phyloP scores from a whole-genome alignment of 2,888 invertebrate genomes.

The Andricus curvator region DNA sequence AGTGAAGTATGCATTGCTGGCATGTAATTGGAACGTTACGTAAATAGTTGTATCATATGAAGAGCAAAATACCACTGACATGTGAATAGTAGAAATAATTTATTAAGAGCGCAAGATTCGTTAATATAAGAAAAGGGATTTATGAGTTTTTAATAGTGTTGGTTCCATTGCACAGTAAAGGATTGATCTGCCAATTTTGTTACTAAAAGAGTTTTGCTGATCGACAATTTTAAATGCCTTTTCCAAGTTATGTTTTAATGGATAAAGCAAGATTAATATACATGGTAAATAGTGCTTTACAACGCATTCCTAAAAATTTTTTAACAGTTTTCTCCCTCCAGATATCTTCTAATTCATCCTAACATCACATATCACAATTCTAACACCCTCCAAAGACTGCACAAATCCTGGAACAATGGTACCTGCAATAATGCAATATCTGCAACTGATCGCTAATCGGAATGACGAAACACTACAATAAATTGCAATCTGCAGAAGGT shows the following conservation, averaged over 20 bases:
- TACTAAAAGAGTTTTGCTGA: no score
- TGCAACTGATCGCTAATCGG: not conserved
- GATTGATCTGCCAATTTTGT: no score
- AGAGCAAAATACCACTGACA: not conserved
- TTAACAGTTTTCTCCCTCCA: not conserved
- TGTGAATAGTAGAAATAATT: not conserved
- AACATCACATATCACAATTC: not conserved
- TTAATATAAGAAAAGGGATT: no score
- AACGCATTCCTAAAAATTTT: not conserved
- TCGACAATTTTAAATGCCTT: no score
- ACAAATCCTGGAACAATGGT: not conserved
- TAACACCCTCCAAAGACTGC: not conserved
- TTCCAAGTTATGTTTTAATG: no score
- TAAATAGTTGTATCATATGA: slow-evolving; percentile 28
- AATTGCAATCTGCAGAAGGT: not conserved
- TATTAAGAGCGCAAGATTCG: no score
- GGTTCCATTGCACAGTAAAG: no score
- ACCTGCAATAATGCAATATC: slow-evolving; percentile 7
- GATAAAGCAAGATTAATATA: no score
- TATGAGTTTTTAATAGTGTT: no score
- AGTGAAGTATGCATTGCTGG: not conserved
- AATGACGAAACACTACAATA: slow-evolving; percentile 1
- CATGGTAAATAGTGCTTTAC: not conserved
- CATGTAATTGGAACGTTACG: slow-evolving; percentile 27
- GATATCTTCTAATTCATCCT: not conserved